Conservation (phyloP, 2,797 vertebrate species). For the Myotis findleyi region DNA sequence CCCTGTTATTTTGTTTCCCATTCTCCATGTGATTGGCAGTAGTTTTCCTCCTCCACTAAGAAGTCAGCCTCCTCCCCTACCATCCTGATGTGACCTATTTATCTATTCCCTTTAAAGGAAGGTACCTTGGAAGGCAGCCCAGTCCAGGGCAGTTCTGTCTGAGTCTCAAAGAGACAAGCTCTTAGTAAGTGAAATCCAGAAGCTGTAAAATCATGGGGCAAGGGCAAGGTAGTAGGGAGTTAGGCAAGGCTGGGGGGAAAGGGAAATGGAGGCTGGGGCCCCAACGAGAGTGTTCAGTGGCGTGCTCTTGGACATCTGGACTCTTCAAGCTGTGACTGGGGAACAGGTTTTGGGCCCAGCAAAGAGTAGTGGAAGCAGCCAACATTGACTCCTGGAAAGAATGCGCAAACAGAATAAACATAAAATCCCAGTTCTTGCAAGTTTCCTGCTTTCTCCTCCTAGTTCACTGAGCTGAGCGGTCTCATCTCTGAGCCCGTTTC, state of each 20-base stretch:
- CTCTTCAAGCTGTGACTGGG: neutral
- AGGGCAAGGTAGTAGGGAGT: neutral
- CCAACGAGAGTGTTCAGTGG: neutral
- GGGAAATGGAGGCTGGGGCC: neutral
- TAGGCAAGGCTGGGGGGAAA: neutral
- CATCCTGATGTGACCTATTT: constrained; percentile 78
- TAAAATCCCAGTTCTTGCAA: neutral
- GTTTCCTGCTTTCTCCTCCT: neutral
- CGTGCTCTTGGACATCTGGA: neutral
- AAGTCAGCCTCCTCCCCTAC: constrained; percentile 43
- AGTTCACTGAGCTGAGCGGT: neutral
- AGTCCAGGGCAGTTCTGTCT: constrained; percentile 50
- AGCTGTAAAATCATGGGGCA: neutral
- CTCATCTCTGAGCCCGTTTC: constrained; percentile 27
- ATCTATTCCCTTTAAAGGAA: constrained; percentile 73
- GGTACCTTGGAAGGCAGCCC: constrained; percentile 47
- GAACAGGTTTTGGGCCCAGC: neutral
- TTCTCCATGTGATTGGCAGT: constrained; percentile 51
- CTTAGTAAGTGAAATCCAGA: constrained; percentile 5
- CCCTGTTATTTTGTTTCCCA: constrained; percentile 53
- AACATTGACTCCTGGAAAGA: neutral
- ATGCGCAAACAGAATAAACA: neutral
- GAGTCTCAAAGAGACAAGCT: neutral
- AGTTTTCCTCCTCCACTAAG: constrained; percentile 58
- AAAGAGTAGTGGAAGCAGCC: neutral